Base-by-base conservation (phyloP, 2,888 invertebrate species). In the Cryptocephalus moraei region DNA sequence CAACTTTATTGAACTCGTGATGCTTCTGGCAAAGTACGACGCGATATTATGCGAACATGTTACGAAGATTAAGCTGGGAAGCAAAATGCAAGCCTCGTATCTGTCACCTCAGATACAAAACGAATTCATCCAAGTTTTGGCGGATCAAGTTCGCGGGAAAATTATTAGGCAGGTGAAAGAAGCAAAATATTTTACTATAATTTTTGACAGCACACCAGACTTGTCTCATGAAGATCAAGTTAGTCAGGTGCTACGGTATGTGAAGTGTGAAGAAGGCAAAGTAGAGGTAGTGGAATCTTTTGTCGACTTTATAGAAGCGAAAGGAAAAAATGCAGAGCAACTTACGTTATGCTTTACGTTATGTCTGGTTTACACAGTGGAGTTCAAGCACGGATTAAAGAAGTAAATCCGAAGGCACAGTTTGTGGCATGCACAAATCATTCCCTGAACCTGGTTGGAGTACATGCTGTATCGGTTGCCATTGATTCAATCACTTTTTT, bases 251-350 rank as follows among this genome's bases (percentile, higher is more conserved):
- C 34, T 58, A 32, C 39, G 56, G 50, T 56, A 55, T 40, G 54
- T 56, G 42, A 33, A 50, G 39, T 56, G 57, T 51, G 54, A 54
- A 38, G 40, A 39, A 33, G 22, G 45, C 9, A 52, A 57, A 47
- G 54, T 55, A 38, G 22, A 41, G 47, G 53, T 55, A 39, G 56
- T 46, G 41, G 54, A 54, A 56, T 55, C 52, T 36, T 58, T 58
- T 56, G 53, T 56, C 38, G 56, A 57, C 44, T 57, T 55, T 32
- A 44, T 54, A 33, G 55, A 53, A 58, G 51, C 53, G 22, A 56
- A 60, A 56, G 40, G 44, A 43, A 55, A 55, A 58, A 58, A 55
- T 54, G 57, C 57, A 32, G 39, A 39, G 12, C 56, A 52, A 58
- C 52, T 43, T 57, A 61, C 45, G 58, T 58, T 50, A 60, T 57